A percentile compares a stretch with the other conserved stretches of the same genome.
Evolutionary conservation across 2,113 vertebrate species (phyloP).

Genomic region (Oceanodroma tethys): DNA sequence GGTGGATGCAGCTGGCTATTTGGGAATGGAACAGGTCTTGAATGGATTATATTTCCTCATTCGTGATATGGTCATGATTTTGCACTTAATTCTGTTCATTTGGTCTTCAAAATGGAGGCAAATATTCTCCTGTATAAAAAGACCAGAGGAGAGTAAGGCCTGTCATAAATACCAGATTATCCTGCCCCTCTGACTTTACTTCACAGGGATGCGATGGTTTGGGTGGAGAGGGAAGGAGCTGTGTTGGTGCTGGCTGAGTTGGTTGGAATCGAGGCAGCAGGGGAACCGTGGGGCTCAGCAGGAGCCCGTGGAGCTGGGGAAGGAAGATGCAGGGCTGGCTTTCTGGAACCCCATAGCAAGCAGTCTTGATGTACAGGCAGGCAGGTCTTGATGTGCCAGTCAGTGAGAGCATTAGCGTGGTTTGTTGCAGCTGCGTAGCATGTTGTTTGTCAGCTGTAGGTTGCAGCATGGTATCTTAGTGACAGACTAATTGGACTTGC

Average conservation of each 20-base stretch:
- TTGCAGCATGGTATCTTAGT: neutral
- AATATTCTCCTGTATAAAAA: neutral
- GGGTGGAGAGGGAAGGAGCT: neutral
- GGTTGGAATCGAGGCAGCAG: neutral
- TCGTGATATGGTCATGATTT: neutral
- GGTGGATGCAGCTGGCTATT: neutral
- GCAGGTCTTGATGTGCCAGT: neutral
- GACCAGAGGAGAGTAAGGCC: neutral
- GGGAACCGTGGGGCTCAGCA: fast-evolving
- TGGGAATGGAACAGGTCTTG: neutral
- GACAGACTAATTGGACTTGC: neutral
- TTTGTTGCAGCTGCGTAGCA: neutral
- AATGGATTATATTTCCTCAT: neutral
- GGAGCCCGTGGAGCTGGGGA: fast-evolving
- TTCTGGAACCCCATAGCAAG: neutral
- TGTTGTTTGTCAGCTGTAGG: neutral
- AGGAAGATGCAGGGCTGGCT: neutral
- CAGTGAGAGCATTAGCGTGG: neutral
- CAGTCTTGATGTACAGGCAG: neutral
- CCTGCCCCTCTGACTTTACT: neutral
- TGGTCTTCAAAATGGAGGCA: neutral
- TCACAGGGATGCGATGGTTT: neutral
- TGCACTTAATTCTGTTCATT: neutral
- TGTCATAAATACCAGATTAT: neutral
- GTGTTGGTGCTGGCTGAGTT: neutral